Evolutionary conservation across 1,140 invertebrate species (phyloP).

Genomic region (Neodiprion fabricii): DNA sequence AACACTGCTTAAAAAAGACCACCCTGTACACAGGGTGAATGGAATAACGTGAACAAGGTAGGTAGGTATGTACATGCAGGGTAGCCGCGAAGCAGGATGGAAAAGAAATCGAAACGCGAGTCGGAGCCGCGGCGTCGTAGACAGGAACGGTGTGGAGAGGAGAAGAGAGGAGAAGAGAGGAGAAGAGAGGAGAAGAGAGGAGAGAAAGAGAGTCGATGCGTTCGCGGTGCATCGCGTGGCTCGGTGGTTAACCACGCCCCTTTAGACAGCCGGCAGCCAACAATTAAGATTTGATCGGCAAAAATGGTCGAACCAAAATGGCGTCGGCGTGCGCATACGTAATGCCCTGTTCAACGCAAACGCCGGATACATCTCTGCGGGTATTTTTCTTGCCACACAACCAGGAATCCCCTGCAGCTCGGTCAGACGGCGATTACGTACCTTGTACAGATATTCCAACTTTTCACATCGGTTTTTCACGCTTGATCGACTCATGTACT

Average conservation of each 20-base stretch:
- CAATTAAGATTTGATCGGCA: slow-evolving; percentile 66
- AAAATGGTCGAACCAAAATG: slow-evolving; percentile 64
- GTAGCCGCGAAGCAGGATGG: slow-evolving; percentile 19
- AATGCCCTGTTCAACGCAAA: slow-evolving; percentile 39
- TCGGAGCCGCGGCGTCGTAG: slow-evolving; percentile 20
- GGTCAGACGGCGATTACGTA: too few species aligned
- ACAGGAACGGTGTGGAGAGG: slow-evolving; percentile 6
- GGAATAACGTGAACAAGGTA: too few species aligned
- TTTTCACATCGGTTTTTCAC: too few species aligned
- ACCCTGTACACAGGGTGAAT: too few species aligned
- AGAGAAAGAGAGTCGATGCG: slow-evolving; percentile 51
- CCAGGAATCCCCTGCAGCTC: too few species aligned
- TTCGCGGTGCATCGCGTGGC: slow-evolving; percentile 56
- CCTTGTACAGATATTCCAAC: too few species aligned
- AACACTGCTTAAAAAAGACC: too few species aligned
- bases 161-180: slow-evolving; percentile 23
- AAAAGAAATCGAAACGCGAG: slow-evolving; percentile 12
- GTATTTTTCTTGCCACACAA: not conserved
- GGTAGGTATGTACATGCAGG: too few species aligned
- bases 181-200: slow-evolving; percentile 21
- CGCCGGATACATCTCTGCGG: too few species aligned
- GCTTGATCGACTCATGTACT: too few species aligned
- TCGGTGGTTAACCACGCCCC: slow-evolving; percentile 55
- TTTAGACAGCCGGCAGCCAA: slow-evolving; percentile 63
- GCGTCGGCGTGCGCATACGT: slow-evolving; percentile 59